Base-by-base conservation (phyloP, 1,140 invertebrate genomes). In the Zaprionus ghesquierei region DNA sequence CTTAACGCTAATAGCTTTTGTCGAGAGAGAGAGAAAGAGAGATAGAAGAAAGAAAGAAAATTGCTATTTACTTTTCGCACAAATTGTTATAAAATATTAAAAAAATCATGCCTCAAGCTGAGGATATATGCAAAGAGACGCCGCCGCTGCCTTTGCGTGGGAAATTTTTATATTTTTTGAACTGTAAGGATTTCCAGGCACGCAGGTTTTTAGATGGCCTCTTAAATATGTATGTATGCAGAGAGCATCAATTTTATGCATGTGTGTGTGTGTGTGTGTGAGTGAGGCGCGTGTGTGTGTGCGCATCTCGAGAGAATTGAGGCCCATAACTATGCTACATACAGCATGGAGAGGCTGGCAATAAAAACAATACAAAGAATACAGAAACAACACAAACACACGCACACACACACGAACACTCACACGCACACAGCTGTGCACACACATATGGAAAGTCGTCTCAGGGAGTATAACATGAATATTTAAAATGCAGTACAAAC, bases 51-150 rank as follows among this genome's bases (percentile, higher is more conserved):
- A 15, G 5, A 15, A 41, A 2, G 35, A 41, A 41, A 20, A 38
- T 75, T 53, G 44, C 71, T 75, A 75, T 79, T 78, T 81, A 75
- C 68, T 76, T 70, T 50, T 74, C 64, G 29, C 60, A 69, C 63
- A 77, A 81, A 77, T 73, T 75, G 75, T 89, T 86, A 77, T 86
- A 82, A 87, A 86, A 89, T 87, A 86, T 89, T 86, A 87, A 86
- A 86, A n/a, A 87, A 85, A 86, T 86, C 79, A 81, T 79, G 75
- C 82, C 60, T 51, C 54, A 56, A 25, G 51, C 33, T 29, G 31
- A 33, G 35, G 58, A 29, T 58, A 66, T 58, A 49, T 49, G 54
- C n/a, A 53, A 63, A 63, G 20, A 33, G 53, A 41, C 50, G 18
- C 46, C 63, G 33, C 55, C 59, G 78, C 64, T 64, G 69, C 63